Conservation (phyloP, 1,140 invertebrate species). For the Episyrphus balteatus region DNA sequence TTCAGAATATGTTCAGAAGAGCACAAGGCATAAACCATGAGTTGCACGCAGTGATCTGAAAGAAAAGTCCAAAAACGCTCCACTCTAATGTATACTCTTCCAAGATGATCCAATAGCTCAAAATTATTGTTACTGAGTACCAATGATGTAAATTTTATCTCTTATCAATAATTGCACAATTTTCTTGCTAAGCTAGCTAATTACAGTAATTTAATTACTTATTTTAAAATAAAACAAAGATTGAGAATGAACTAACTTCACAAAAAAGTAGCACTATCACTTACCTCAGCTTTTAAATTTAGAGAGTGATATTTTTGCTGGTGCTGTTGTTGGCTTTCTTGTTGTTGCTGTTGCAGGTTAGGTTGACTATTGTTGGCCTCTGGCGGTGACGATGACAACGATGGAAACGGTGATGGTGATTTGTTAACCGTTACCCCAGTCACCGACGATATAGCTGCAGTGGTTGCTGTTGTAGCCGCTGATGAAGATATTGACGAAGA, state of each 20-base stretch:
- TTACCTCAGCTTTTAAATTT: constrained; percentile 36
- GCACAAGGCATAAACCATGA: too few relatives aligned
- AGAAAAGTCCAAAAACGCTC: too few relatives aligned
- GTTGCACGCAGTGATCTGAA: too few relatives aligned
- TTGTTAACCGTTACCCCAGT: neutral
- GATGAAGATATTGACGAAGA: constrained; percentile 26
- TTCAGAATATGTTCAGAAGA: too few relatives aligned
- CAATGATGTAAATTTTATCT: too few relatives aligned
- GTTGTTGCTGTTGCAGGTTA: constrained; percentile 22
- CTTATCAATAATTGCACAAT: too few relatives aligned
- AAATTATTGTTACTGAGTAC: too few relatives aligned
- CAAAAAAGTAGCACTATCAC: constrained; percentile 7
- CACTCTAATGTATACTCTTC: too few relatives aligned
- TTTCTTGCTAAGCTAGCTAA: too few relatives aligned
- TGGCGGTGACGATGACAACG: constrained; percentile 9
- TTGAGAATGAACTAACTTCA: neutral
- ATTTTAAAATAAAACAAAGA: too few relatives aligned
- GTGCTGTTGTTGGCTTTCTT: constrained; percentile 17
- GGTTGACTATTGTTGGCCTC: neutral
- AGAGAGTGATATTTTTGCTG: constrained; percentile 9
- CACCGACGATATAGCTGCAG: neutral
- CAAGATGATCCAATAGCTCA: too few relatives aligned
- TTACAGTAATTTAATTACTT: too few relatives aligned
- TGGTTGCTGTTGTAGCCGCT: neutral
- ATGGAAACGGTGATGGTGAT: neutral